A percentile compares a stretch with the other conserved stretches of the same genome.
These are phyloP conservation scores for Hermodice carunculata DNA, from an alignment of 2,888 invertebrate genomes.

Conservation along the genomic window DNA sequence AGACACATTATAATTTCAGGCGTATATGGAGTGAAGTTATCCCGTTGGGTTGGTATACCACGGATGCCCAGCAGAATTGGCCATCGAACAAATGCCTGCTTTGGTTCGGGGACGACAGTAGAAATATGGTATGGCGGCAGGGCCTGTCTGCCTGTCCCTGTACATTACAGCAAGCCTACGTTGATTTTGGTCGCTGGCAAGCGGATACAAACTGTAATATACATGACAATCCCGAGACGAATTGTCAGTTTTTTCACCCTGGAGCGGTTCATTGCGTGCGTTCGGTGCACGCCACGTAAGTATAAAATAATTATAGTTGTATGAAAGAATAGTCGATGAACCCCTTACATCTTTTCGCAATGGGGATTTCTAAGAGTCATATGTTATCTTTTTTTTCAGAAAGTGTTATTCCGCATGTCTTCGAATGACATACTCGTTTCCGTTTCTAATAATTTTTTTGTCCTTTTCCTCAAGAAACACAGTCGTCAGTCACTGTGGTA, in stretches of 20 bases:
- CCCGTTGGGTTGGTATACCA: constrained; percentile 59
- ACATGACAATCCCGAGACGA: constrained; percentile 75
- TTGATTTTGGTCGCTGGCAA: constrained; percentile 92
- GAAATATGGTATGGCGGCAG: background rate
- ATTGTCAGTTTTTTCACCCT: constrained; percentile 84
- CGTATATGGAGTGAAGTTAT: constrained; percentile 73
- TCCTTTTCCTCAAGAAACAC: too few relatives aligned
- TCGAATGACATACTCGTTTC: too few relatives aligned
- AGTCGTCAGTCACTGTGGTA: too few relatives aligned
- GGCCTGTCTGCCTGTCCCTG: constrained; percentile 66
- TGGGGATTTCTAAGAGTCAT: background rate
- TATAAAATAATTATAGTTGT: constrained; percentile 31
- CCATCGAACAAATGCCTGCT: constrained; percentile 86
- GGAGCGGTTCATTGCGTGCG: constrained; percentile 94
- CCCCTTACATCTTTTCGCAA: background rate
- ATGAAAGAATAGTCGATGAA: background rate
- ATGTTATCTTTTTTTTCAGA: background rate
- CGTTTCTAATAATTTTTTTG: too few relatives aligned
- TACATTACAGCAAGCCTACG: constrained; percentile 87
- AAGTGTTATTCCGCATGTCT: too few relatives aligned
- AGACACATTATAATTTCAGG: constrained; percentile 91
- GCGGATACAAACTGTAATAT: constrained; percentile 72
- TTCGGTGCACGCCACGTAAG: constrained; percentile 90
- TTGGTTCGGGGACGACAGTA: constrained; percentile 85
- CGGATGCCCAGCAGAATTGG: constrained; percentile 75